Evolutionary conservation across 2,113 vertebrate species (phyloP).

Genomic region (Lamprologus callipterus): DNA sequence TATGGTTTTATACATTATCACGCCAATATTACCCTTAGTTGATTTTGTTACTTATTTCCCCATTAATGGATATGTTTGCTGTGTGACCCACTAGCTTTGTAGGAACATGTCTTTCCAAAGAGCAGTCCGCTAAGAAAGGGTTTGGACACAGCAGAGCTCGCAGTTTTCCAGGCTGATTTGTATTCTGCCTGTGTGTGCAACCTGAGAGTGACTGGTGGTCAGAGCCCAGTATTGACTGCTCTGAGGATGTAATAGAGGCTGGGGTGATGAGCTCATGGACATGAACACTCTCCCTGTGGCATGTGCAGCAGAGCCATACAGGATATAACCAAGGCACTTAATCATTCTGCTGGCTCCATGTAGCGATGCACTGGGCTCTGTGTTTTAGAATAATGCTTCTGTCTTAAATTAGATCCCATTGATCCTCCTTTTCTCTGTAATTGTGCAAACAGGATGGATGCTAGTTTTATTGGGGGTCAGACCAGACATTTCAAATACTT

Average conservation of each 20-base stretch:
- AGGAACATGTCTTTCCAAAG: neutral
- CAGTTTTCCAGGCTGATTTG: constrained; percentile 45
- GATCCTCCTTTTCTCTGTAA: constrained; percentile 54
- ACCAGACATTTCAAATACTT: constrained; percentile 43
- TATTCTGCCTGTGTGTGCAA: constrained; percentile 54
- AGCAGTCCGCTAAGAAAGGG: constrained; percentile 2
- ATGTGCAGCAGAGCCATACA: constrained; percentile 51
- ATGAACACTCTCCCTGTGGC: constrained; percentile 53
- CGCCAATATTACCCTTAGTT: neutral
- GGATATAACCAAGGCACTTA: constrained; percentile 48
- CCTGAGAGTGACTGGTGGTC: constrained; percentile 57
- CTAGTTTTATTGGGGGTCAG: constrained; percentile 44
- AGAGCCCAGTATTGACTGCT: constrained; percentile 64
- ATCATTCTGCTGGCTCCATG: constrained; percentile 53
- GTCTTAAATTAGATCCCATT: constrained; percentile 63
- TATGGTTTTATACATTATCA: neutral
- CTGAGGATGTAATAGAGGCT: constrained; percentile 65
- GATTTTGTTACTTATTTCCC: neutral
- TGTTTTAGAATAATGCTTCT: constrained; percentile 60
- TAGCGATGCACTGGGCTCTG: constrained; percentile 21
- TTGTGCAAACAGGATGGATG: constrained; percentile 49
- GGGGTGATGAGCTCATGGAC: constrained; percentile 62
- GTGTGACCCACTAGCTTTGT: neutral
- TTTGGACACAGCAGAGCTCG: constrained; percentile 13
- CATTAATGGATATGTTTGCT: neutral